Evolutionary conservation across 2,113 vertebrate genomes (phyloP).

Genomic region (Eonycteris spelaea): DNA sequence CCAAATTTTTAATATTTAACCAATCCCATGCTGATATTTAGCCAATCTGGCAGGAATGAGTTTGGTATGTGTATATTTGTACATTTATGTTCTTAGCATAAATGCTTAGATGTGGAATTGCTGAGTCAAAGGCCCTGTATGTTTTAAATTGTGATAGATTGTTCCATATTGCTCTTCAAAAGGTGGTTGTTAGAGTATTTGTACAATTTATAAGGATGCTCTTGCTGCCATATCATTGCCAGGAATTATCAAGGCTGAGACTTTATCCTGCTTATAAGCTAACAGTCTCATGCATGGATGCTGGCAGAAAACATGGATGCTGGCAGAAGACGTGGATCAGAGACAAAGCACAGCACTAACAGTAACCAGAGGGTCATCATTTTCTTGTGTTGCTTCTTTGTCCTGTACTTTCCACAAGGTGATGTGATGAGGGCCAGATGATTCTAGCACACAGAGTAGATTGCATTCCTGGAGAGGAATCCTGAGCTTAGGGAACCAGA

Average conservation of each 20-base stretch:
- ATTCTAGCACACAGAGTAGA: not conserved
- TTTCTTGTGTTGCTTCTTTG: not conserved
- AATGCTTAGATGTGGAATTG: not conserved
- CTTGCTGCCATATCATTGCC: not conserved
- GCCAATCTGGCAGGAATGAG: not conserved
- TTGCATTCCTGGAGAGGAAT: not conserved
- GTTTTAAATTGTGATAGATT: conserved; percentile 7
- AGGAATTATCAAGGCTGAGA: not conserved
- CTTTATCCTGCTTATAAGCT: not conserved
- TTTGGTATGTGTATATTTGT: not conserved
- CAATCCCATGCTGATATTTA: not conserved
- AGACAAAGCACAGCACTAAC: not conserved
- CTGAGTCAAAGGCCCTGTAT: not conserved
- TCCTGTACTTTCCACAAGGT: not conserved
- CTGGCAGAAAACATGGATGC: not conserved
- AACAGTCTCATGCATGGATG: not conserved
- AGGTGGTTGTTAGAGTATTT: not conserved
- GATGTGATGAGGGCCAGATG: not conserved
- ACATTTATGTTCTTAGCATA: not conserved
- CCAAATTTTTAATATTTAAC: not conserved
- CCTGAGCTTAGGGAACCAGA: not conserved
- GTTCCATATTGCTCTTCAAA: not conserved
- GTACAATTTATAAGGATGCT: not conserved
- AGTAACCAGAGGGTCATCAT: not conserved
- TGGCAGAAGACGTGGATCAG: not conserved